Evolutionary conservation across 2,797 vertebrate genomes (phyloP).

Genomic region (Hemibagrus guttatus): DNA sequence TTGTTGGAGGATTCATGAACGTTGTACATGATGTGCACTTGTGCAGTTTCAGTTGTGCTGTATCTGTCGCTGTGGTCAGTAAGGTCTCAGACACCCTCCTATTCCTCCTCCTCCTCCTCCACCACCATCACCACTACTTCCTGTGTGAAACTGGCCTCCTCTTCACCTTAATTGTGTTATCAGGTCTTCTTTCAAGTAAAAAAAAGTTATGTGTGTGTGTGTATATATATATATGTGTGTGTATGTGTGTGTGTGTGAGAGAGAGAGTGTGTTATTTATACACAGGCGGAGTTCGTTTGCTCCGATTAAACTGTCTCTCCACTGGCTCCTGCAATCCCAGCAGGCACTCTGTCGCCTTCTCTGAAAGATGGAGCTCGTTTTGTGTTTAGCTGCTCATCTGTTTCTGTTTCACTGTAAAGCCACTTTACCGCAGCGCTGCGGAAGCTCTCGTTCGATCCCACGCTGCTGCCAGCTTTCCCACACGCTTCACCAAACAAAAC

Average conservation of each 20-base stretch:
- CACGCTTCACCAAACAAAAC: neutral
- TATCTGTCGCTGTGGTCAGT: conserved; percentile 41
- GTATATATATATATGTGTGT: neutral
- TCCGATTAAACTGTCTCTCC: neutral
- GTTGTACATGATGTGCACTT: neutral
- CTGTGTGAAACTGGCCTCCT: conserved; percentile 52
- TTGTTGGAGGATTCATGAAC: neutral
- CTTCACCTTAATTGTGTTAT: conserved; percentile 25
- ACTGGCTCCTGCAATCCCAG: neutral
- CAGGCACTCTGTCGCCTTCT: neutral
- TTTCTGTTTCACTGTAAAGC: conserved; percentile 43
- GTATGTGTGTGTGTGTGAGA: neutral
- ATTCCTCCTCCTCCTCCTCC: neutral
- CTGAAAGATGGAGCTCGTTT: conserved; percentile 4
- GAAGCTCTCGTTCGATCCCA: conserved; percentile 19
- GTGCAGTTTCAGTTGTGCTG: conserved; percentile 5
- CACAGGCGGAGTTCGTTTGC: neutral
- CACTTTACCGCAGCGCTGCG: conserved; percentile 29
- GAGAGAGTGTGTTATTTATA: neutral
- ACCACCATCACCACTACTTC: conserved; percentile 38
- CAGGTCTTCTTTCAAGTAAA: neutral
- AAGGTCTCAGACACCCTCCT: conserved; percentile 35
- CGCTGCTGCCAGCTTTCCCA: neutral
- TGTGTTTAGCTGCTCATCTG: conserved; percentile 1
- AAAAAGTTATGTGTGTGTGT: neutral